Evolutionary conservation across 2,113 vertebrate species (phyloP).

Genomic region (Forbesichthys papilliferus): DNA sequence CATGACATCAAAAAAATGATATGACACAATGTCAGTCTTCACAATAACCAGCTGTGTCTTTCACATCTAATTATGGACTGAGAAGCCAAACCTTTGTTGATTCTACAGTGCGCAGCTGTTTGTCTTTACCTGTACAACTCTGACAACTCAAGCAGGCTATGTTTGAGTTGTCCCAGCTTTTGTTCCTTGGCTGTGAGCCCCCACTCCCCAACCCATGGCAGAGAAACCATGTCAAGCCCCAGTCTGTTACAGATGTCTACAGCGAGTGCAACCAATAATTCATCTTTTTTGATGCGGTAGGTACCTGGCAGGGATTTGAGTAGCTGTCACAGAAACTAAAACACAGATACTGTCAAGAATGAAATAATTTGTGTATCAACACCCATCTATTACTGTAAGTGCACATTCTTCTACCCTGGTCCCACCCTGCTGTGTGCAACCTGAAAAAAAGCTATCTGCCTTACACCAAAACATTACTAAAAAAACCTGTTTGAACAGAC

Average conservation of each 20-base stretch:
- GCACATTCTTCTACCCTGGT: constrained; percentile 22
- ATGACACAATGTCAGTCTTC: constrained; percentile 36
- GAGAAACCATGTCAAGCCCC: constrained; percentile 54
- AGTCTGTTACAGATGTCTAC: constrained; percentile 51
- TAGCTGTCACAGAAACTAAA: constrained; percentile 61
- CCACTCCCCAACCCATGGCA: constrained; percentile 45
- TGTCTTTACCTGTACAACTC: constrained; percentile 44
- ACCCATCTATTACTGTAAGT: constrained; percentile 43
- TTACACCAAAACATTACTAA: no score
- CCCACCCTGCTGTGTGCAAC: constrained; percentile 19
- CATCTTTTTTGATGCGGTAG: constrained; percentile 56
- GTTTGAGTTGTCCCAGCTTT: constrained; percentile 45
- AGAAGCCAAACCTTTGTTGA: constrained; percentile 8
- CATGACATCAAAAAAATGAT: constrained; percentile 53
- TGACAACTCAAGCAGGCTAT: constrained; percentile 35
- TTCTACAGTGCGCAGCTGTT: constrained; percentile 28
- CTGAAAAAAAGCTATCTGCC: constrained; percentile 35
- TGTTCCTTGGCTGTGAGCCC: constrained; percentile 55
- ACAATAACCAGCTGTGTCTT: constrained; percentile 49
- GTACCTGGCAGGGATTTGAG: constrained; percentile 53
- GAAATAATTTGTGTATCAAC: constrained; percentile 59
- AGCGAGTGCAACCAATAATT: constrained; percentile 48
- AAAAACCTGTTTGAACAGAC: no score
- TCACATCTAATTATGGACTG: constrained; percentile 1
- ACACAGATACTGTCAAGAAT: constrained; percentile 64